A percentile compares a stretch with the other conserved stretches of the same genome.
phyloP scores from a whole-genome alignment of 2,888 invertebrate species.

The Habroteleia sp. region DNA sequence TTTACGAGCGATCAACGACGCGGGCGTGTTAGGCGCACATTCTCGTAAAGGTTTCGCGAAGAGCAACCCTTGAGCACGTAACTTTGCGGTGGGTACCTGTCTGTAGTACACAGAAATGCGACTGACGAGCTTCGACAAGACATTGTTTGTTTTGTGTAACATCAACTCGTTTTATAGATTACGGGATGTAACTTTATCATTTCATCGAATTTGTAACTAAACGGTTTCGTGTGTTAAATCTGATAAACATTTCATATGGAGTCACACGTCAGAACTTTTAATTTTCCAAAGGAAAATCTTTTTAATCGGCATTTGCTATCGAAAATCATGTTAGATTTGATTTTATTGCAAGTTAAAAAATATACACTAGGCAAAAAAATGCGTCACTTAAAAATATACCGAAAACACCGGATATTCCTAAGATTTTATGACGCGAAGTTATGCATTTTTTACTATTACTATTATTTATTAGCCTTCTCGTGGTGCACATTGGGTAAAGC shows the following conservation, averaged over 20 bases:
- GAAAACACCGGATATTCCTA: no score
- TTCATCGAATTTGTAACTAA: constrained; percentile 73
- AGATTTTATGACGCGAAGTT: no score
- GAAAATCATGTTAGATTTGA: constrained; percentile 23
- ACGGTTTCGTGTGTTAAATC: constrained; percentile 61
- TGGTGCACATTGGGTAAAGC: no score
- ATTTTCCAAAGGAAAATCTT: constrained; percentile 24
- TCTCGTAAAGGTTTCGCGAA: constrained; percentile 52
- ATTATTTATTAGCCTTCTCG: no score
- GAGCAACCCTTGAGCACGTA: constrained; percentile 62
- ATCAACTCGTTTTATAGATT: constrained; percentile 64
- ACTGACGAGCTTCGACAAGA: constrained; percentile 54
- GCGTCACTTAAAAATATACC: no score
- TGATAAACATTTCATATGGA: constrained; percentile 36
- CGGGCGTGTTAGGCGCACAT: constrained; percentile 59
- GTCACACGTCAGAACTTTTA: constrained; percentile 15
- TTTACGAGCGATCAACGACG: constrained; percentile 67
- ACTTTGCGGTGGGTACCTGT: constrained; percentile 52
- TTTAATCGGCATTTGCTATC: constrained; percentile 36
- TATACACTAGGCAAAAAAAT: no score
- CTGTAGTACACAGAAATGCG: constrained; percentile 46
- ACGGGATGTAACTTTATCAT: constrained; percentile 67
- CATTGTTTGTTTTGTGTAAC: constrained; percentile 68
- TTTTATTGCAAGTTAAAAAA: constrained; percentile 20
- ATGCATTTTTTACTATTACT: no score